Conservation (phyloP, 2,888 invertebrate species). For the Halictus quadricinctus region DNA sequence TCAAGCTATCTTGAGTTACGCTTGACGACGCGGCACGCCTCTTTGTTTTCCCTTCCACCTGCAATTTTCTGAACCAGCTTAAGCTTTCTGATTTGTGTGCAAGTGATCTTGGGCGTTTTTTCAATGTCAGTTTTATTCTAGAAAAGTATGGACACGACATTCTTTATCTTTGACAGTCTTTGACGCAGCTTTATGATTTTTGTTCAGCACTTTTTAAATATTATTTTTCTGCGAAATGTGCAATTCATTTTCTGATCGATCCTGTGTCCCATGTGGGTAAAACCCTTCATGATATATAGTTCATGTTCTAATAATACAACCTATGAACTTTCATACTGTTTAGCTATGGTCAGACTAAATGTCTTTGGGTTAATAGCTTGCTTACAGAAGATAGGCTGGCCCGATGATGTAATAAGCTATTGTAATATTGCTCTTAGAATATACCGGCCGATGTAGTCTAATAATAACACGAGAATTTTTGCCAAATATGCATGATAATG, state of each 20-base stretch:
- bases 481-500: too few species aligned
- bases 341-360: conserved; percentile 49
- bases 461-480: background rate
- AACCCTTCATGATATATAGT: background rate
- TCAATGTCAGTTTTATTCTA: background rate
- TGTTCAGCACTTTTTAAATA: too few species aligned
- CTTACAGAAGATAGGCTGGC: conserved; percentile 41
- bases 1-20: background rate
- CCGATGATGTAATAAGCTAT: conserved; percentile 37
- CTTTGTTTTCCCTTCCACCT: background rate
- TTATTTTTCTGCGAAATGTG: too few species aligned
- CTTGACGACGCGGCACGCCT: background rate
- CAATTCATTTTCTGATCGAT: background rate
- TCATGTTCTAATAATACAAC: background rate
- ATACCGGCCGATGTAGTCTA: background rate
- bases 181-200: too few species aligned
- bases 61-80: background rate
- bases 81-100: background rate
- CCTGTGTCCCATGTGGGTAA: background rate
- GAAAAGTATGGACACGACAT: background rate
- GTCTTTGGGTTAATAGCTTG: conserved; percentile 58
- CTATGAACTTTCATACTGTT: conserved; percentile 30
- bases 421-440: background rate
- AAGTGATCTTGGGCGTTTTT: background rate
- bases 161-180: background rate